These are phyloP conservation scores for Megaceryle torquata DNA, from an alignment of 2,113 vertebrate genomes.

Conservation along the genomic window DNA sequence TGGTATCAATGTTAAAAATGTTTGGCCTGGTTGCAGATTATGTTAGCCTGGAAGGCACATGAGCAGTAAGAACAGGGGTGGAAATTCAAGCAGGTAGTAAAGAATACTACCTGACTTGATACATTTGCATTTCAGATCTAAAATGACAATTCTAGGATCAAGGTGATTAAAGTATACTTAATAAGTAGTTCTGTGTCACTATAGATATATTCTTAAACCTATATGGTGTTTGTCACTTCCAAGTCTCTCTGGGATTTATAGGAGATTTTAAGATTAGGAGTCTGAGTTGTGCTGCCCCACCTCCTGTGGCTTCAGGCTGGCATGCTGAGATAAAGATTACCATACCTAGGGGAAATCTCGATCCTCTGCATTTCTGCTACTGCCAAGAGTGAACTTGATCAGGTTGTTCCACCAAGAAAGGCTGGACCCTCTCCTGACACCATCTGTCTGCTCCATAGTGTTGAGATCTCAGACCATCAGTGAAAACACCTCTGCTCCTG, in stretches of 20 bases:
- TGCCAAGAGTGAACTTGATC: fast-evolving
- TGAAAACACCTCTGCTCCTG: neutral
- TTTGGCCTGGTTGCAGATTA: neutral
- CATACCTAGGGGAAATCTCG: fast-evolving
- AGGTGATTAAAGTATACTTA: neutral
- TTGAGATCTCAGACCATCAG: neutral
- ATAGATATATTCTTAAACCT: neutral
- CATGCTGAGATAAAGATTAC: neutral
- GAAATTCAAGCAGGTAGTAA: neutral
- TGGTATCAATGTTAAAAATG: neutral
- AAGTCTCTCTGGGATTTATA: neutral
- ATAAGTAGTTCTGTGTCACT: neutral
- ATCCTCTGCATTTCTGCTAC: neutral
- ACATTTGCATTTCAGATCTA: neutral
- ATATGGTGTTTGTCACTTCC: fast-evolving
- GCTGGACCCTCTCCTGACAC: fast-evolving
- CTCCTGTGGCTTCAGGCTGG: neutral
- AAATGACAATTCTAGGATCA: neutral
- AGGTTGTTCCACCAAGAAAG: neutral
- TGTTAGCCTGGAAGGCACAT: neutral
- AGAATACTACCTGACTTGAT: neutral
- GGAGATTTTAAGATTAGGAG: fast-evolving
- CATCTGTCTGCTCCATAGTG: neutral
- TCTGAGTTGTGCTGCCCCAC: neutral
- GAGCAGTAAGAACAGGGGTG: neutral